phyloP scores from a whole-genome alignment of 2,888 invertebrate species.

The Polylopha cassiicola region DNA sequence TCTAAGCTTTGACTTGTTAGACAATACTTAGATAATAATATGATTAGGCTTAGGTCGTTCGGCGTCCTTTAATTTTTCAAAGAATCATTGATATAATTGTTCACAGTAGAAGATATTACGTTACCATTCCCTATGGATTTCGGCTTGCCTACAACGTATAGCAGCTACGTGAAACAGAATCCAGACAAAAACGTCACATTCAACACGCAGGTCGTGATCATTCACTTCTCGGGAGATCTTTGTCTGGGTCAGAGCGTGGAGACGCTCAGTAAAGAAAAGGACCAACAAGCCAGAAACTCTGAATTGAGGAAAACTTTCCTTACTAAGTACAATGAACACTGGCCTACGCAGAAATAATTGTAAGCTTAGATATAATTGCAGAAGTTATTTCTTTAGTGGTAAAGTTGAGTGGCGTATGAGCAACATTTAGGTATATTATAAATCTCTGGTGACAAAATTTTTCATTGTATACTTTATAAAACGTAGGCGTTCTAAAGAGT shows the following conservation, averaged over 20 bases:
- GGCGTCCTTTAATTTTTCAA: too few relatives aligned
- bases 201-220: conserved; percentile 78
- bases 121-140: conserved; percentile 56
- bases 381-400: conserved; percentile 32
- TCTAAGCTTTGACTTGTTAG: too few relatives aligned
- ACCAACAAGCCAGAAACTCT: conserved; percentile 80
- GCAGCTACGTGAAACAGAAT: conserved; percentile 51
- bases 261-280: conserved; percentile 79
- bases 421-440: too few relatives aligned
- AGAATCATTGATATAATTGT: too few relatives aligned
- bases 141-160: conserved; percentile 36
- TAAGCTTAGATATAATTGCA: conserved; percentile 35
- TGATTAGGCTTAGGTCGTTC: too few relatives aligned
- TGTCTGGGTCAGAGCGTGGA: conserved; percentile 75
- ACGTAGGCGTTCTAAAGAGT: too few relatives aligned
- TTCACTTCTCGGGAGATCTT: conserved; percentile 79
- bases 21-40: too few relatives aligned
- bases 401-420: conserved; percentile 28
- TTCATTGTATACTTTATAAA: too few relatives aligned
- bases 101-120: conserved; percentile 46
- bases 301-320: conserved; percentile 77
- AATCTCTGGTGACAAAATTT: too few relatives aligned
- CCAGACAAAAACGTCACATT: conserved; percentile 69
- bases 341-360: conserved; percentile 64
- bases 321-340: conserved; percentile 68